Percentiles rank a stretch among this genome's conserved stretches.
Evolutionary conservation across 2,888 invertebrate species (phyloP).

Genomic region (Timandra comae): DNA sequence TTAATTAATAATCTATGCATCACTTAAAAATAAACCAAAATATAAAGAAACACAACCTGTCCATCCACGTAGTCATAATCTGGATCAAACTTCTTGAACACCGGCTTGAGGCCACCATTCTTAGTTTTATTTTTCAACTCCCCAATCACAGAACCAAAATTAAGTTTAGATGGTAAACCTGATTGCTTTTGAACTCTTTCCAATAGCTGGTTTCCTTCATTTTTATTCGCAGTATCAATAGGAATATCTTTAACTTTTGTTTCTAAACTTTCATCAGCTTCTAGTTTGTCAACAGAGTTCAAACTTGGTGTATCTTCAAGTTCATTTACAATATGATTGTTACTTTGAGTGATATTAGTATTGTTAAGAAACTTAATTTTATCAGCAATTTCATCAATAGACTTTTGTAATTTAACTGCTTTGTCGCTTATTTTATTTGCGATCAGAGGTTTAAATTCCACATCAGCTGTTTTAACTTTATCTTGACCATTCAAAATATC

Average conservation of each 20-base stretch:
- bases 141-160: slow-evolving; percentile 67
- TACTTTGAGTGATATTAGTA: slow-evolving; percentile 15
- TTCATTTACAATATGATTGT: too few relatives aligned
- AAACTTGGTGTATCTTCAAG: too few relatives aligned
- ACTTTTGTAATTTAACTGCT: slow-evolving; percentile 34
- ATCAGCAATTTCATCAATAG: slow-evolving; percentile 45
- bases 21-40: neutral
- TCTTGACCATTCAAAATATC: slow-evolving; percentile 31
- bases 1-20: too few relatives aligned
- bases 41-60: slow-evolving; percentile 42
- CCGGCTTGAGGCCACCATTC: slow-evolving; percentile 59
- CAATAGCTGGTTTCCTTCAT: slow-evolving; percentile 37
- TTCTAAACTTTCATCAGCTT: too few relatives aligned
- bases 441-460: slow-evolving; percentile 24
- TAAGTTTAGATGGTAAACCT: slow-evolving; percentile 51
- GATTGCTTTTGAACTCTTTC: slow-evolving; percentile 55
- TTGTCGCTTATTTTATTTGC: slow-evolving; percentile 37
- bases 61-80: slow-evolving; percentile 43
- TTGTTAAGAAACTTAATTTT: slow-evolving; percentile 37
- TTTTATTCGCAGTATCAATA: slow-evolving; percentile 13
- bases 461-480: slow-evolving; percentile 21
- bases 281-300: too few relatives aligned
- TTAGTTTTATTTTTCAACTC: slow-evolving; percentile 64
- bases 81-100: slow-evolving; percentile 63
- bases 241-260: too few relatives aligned